phyloP scores from a whole-genome alignment of 2,113 vertebrate species.

The Nettapus auritus region DNA sequence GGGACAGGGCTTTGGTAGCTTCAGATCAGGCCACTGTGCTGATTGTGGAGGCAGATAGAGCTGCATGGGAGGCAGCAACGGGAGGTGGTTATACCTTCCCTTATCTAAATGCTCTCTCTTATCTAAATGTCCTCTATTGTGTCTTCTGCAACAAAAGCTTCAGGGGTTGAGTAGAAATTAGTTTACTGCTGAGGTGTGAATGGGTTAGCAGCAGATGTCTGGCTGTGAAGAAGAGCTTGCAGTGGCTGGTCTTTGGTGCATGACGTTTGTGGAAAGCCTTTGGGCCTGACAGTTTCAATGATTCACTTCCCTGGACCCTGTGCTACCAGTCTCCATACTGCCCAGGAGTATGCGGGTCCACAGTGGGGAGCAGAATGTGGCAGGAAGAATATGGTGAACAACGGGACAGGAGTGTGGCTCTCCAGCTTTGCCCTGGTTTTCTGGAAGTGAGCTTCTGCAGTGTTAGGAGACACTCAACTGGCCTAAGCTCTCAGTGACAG shows the following conservation, averaged over 20 bases:
- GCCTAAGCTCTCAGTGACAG: background rate
- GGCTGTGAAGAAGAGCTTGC: background rate
- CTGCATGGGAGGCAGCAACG: background rate
- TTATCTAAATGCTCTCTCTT: background rate
- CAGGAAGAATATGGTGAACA: background rate
- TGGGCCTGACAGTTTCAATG: background rate
- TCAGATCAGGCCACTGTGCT: background rate
- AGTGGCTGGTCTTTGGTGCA: background rate
- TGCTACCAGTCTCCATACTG: fast-evolving
- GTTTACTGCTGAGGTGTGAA: background rate
- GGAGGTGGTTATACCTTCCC: background rate
- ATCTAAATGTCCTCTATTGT: background rate
- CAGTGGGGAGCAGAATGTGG: background rate
- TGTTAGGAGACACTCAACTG: background rate
- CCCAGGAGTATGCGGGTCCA: background rate
- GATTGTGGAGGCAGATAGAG: background rate
- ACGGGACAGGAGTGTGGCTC: background rate
- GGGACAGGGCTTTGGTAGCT: background rate
- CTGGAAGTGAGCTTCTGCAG: background rate
- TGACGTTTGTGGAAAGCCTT: background rate
- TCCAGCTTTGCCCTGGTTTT: background rate
- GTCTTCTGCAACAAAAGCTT: background rate
- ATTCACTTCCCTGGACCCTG: background rate
- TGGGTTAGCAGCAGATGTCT: background rate
- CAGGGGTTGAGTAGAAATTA: background rate